phyloP scores from a whole-genome alignment of 2,113 vertebrate species.

The Zosterops lateralis region DNA sequence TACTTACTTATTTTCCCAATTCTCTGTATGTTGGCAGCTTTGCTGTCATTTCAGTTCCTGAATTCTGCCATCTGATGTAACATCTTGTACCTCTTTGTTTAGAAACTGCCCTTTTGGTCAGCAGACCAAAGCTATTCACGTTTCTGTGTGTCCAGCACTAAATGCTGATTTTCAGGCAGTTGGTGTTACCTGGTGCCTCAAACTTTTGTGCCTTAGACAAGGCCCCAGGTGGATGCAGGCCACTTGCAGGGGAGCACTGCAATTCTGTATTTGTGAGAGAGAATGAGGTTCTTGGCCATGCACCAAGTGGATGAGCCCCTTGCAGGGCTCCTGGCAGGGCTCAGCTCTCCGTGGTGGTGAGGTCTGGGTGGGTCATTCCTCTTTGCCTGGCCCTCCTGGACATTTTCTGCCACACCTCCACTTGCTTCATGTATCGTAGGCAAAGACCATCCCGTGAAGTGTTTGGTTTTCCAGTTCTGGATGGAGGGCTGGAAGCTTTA shows the following conservation, averaged over 20 bases:
- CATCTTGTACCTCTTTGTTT: background rate
- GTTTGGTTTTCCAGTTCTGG: background rate
- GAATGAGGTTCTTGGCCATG: accelerated
- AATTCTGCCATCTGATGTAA: background rate
- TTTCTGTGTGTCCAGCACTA: background rate
- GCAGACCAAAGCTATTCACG: background rate
- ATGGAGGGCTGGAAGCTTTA: background rate
- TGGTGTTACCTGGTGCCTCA: background rate
- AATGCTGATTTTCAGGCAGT: background rate
- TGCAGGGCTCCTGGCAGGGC: background rate
- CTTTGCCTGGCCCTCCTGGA: background rate
- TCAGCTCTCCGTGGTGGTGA: background rate
- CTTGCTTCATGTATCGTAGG: accelerated
- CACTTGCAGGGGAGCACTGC: accelerated
- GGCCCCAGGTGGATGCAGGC: background rate
- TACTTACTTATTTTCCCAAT: background rate
- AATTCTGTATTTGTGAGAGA: background rate
- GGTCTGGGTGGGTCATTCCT: accelerated
- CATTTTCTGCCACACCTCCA: background rate
- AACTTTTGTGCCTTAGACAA: background rate
- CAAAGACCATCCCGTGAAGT: background rate
- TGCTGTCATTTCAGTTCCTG: background rate
- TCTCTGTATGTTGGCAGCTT: background rate
- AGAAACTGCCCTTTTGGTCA: background rate
- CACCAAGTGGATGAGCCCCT: background rate